A percentile compares a stretch with the other conserved stretches of the same genome.
phyloP scores from a whole-genome alignment of 2,888 invertebrate species.

The Drosophila hamatofila region DNA sequence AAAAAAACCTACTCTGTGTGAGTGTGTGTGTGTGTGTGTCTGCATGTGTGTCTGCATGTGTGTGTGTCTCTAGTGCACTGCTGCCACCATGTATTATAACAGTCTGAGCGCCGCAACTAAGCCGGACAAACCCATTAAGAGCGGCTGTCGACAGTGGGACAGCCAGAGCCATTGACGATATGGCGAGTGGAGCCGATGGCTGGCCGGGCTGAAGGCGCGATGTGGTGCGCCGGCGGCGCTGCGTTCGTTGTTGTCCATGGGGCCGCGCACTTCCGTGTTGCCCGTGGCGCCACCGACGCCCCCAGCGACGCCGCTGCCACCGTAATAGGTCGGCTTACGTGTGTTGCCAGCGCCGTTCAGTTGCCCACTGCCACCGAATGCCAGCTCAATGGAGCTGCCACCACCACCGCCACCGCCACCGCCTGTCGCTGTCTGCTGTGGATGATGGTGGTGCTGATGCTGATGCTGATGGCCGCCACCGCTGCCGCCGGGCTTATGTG shows the following conservation, averaged over 20 bases:
- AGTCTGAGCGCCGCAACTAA: slow-evolving; percentile 75
- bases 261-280: slow-evolving; percentile 78
- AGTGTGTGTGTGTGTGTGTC: slow-evolving; percentile 9
- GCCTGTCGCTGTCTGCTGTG: slow-evolving; percentile 50
- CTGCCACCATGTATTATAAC: slow-evolving; percentile 79
- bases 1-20: slow-evolving; percentile 21
- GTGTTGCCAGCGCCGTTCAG: slow-evolving; percentile 67
- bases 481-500: slow-evolving; percentile 76
- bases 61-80: slow-evolving; percentile 34
- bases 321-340: slow-evolving; percentile 83
- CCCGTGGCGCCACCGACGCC: slow-evolving; percentile 48
- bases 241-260: slow-evolving; percentile 83
- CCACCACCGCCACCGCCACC: slow-evolving; percentile 18
- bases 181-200: slow-evolving; percentile 23
- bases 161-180: slow-evolving; percentile 35
- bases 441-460: slow-evolving; percentile 68
- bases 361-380: slow-evolving; percentile 51
- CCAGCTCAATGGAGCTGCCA: slow-evolving; percentile 44
- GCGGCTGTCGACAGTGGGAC: slow-evolving; percentile 58
- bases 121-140: slow-evolving; percentile 81
- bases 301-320: slow-evolving; percentile 51
- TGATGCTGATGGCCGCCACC: slow-evolving; percentile 36
- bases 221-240: slow-evolving; percentile 56
- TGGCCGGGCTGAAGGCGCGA: slow-evolving; percentile 15
- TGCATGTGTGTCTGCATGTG: slow-evolving; percentile 12